A percentile compares a stretch with the other conserved stretches of the same genome.
Conservation (phyloP, 2,113 vertebrate species). For the Xiphophorus couchianus region DNA sequence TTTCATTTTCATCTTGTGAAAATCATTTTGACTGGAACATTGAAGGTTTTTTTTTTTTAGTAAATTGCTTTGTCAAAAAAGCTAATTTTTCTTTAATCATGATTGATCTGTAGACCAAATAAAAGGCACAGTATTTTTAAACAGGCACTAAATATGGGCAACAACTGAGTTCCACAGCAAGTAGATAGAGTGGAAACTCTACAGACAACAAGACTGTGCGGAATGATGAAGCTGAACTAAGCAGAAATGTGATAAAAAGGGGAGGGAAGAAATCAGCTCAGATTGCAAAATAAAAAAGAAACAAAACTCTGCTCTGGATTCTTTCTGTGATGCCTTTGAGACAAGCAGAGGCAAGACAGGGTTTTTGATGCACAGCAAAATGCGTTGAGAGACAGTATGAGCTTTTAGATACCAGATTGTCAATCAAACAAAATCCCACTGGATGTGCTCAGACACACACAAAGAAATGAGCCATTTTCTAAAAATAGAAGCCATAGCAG, state of each 20-base stretch:
- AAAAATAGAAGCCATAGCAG: constrained; percentile 53
- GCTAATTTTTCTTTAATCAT: too few relatives aligned
- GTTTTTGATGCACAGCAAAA: constrained; percentile 53
- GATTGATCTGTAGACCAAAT: too few relatives aligned
- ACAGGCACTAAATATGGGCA: constrained; percentile 1
- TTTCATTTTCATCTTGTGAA: too few relatives aligned
- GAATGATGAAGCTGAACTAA: constrained; percentile 7
- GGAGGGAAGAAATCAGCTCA: constrained; percentile 45
- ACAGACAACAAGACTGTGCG: constrained; percentile 45
- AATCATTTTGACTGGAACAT: too few relatives aligned
- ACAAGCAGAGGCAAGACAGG: constrained; percentile 2
- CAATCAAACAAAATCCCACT: constrained; percentile 61
- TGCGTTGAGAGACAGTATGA: constrained; percentile 36
- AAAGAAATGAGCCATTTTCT: constrained; percentile 30
- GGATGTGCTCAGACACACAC: constrained; percentile 21
- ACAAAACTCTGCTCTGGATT: not conserved
- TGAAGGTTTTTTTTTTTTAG: too few relatives aligned
- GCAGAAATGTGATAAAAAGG: constrained; percentile 18
- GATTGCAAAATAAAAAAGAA: constrained; percentile 18
- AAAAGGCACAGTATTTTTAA: too few relatives aligned
- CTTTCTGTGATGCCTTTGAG: constrained; percentile 11
- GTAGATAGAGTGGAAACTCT: constrained; percentile 30
- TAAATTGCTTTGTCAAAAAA: too few relatives aligned
- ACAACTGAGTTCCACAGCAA: constrained; percentile 53
- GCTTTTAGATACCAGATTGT: constrained; percentile 53